phyloP scores from a whole-genome alignment of 2,797 vertebrate species.

The Artibeus lituratus region DNA sequence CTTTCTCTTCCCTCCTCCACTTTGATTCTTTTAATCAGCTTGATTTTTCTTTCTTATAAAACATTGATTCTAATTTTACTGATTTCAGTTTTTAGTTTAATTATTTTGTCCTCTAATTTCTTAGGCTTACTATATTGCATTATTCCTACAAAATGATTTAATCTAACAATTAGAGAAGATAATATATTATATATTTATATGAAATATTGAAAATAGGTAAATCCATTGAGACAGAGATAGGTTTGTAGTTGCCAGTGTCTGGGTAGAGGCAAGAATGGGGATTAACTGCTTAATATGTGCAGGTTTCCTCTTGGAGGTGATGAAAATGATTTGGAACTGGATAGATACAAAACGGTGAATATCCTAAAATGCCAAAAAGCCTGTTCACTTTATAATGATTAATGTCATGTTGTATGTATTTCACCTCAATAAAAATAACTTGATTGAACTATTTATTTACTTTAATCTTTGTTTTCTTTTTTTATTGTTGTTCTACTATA shows the following conservation, averaged over 20 bases:
- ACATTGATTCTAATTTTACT: background rate
- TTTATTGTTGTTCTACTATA: too few relatives aligned
- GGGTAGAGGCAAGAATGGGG: background rate
- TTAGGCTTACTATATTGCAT: background rate
- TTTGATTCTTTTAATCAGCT: background rate
- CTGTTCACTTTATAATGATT: background rate
- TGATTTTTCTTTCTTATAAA: background rate
- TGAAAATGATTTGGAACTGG: background rate
- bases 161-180: background rate
- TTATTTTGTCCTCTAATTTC: background rate
- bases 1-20: background rate
- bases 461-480: background rate
- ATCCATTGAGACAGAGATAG: background rate
- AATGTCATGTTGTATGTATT: too few relatives aligned
- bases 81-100: background rate
- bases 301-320: background rate
- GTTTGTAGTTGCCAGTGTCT: background rate
- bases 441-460: background rate
- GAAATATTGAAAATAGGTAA: background rate
- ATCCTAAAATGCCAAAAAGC: too few relatives aligned
- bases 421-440: background rate
- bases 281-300: background rate
- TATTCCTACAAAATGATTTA: background rate
- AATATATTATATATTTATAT: background rate
- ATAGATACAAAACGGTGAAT: background rate